Evolutionary conservation across 2,797 vertebrate species (phyloP), one percentile per base, ranked within the genome.

Genomic region (Okamejei kenojei): DNA sequence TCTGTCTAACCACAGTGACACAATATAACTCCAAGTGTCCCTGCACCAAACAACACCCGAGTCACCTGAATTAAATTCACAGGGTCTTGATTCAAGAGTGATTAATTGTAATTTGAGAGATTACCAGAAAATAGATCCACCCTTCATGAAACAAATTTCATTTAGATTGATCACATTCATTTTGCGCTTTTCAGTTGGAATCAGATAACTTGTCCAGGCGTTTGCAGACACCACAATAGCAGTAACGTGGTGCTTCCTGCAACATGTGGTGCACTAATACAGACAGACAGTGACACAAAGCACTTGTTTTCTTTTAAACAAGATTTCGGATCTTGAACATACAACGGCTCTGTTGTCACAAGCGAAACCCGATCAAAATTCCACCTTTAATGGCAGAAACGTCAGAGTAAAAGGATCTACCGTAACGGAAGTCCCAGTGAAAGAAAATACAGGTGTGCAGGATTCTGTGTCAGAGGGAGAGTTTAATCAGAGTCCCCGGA

Each of bases 401-500:
- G 45, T 92, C 90, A 8, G 71, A n/a, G 90, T 92, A 92, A 92
- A 68, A 54, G 35, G 90, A 92, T 92, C 90, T 38, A 92, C 68
- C 71, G n/a, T 92, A 71, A 92, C 71, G 38, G 90, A 91, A 76
- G 23, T 13, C 54, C 38, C 7, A 92, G 35, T 92, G 71, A 92
- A 92, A 92, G 90, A 92, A 96, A 93, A 96, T 95, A 96, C 97
- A 97, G 97, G 97, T 97, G 96, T 95, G 35, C 45, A 77, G 86
- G 88, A 78, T 90, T 90, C 58, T 78, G 29, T 79, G 65, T 63
- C 76, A 78, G 54, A 96, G 96, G 94, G 45, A 95, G 96, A 96
- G 95, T 96, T 97, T 97, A 96, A 95, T 96, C 96, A 96, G 96
- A 95, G 95, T 97, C 96, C 96, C 95, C 94, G 95, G 96, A 96